Conservation (phyloP, 2,888 invertebrate species). For the Hirtodrosophila histrioides region DNA sequence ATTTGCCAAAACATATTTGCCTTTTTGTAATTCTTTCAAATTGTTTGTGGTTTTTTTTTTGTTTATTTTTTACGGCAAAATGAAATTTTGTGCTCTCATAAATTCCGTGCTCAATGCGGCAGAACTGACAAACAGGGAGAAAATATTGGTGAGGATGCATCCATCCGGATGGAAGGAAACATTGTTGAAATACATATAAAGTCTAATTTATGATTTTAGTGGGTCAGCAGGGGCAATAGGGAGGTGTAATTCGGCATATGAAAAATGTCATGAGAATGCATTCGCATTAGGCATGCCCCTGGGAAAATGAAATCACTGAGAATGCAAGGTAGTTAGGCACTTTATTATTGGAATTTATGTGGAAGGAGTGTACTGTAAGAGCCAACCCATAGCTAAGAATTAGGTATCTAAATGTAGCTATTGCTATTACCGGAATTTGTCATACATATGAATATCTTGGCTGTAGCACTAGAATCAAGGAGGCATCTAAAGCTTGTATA, state of each 20-base stretch:
- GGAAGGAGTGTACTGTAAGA: too few relatives aligned
- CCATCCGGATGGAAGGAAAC: not conserved
- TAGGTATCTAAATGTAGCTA: too few relatives aligned
- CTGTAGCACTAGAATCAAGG: too few relatives aligned
- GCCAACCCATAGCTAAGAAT: too few relatives aligned
- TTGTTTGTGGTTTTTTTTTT: conserved; percentile 9
- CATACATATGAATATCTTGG: too few relatives aligned
- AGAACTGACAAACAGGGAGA: conserved; percentile 42
- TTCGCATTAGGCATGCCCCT: not conserved
- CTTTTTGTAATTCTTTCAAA: conserved; percentile 17
- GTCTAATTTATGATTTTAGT: conserved; percentile 61
- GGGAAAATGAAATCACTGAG: not conserved
- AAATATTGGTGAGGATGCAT: not conserved
- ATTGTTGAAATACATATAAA: conserved; percentile 47
- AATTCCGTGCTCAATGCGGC: conserved; percentile 76
- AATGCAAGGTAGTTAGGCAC: not conserved
- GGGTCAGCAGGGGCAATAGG: conserved; percentile 6
- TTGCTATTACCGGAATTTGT: too few relatives aligned
- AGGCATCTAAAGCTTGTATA: too few relatives aligned
- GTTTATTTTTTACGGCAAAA: conserved; percentile 34
- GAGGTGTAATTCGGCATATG: conserved; percentile 14
- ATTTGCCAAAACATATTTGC: conserved; percentile 75
- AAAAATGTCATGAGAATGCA: conserved; percentile 3
- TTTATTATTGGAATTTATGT: too few relatives aligned
- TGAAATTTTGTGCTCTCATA: conserved; percentile 60